Evolutionary conservation across 2,797 vertebrate species (phyloP), one percentile per base, ranked within the genome.

Genomic region (Squalus acanthias): DNA sequence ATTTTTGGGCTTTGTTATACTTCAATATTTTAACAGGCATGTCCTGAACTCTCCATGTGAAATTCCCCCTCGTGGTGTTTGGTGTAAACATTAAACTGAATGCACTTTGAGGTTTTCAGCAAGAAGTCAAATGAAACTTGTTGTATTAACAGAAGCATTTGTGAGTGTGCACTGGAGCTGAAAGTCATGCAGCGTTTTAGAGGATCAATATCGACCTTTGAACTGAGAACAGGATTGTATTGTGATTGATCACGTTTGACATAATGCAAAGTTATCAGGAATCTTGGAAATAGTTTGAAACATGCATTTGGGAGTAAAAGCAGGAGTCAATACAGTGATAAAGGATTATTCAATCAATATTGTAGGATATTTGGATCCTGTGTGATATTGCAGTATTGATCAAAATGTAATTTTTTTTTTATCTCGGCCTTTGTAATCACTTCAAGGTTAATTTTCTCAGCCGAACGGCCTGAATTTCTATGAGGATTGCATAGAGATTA

Each of bases 291-390:
- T 93, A 69, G 91, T 93, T 93, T 93, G 91, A 93, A 74, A 76
- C 94, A 76, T 74, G 94, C 69, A 57, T 53, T 72, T 74, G 10
- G 70, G 94, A 76, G 72, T 53, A 95, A 95, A 95, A 15, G 94
- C 46, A 74, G 94, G 26, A 76, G 50, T 95, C 70, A 76, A 76
- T 76, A 95, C 70, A 20, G 53, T 72, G 26, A 50, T 76, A 76
- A 60, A 57, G 70, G 94, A 95, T 95, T 95, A 95, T 95, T 76
- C 50, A 95, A 95, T 95, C 94, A 95, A 95, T 95, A 57, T 57
- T 17, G 94, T 33, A 53, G 46, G 26, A 57, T 76, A 72, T 95
- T 95, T 76, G 50, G 70, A 95, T 95, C 70, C 70, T 60, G 15
- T 95, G 53, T 95, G 53, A 95, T 69, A 57, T 95, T 95, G 94